Evolutionary conservation across 2,113 vertebrate species (phyloP).

Genomic region (Coptodon rendalli): DNA sequence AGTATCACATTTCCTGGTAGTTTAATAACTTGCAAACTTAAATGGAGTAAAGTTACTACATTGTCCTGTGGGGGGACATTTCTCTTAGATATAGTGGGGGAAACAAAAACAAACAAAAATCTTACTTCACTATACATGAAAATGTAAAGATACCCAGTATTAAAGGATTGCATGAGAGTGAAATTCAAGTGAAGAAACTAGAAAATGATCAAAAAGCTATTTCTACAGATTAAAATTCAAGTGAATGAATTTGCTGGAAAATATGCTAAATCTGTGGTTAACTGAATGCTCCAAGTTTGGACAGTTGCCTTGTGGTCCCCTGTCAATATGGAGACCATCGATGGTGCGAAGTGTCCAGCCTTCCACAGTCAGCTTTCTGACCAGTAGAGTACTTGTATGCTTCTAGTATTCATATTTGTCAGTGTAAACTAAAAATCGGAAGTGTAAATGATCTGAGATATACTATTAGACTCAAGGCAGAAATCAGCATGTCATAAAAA

Average conservation of each 20-base stretch:
- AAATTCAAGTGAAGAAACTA: not conserved
- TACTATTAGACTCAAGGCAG: not conserved
- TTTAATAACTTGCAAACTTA: not conserved
- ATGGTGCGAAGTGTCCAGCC: not conserved
- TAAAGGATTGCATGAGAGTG: not conserved
- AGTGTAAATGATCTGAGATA: not conserved
- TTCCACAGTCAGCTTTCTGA: not conserved
- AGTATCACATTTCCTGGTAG: not conserved
- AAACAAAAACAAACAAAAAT: not conserved
- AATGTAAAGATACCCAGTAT: not conserved
- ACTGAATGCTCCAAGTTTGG: not conserved
- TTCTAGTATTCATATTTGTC: not conserved
- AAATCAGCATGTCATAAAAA: not conserved
- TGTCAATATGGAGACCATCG: not conserved
- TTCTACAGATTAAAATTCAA: not conserved
- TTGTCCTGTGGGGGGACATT: not conserved
- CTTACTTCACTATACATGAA: not conserved
- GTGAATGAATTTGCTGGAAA: not conserved
- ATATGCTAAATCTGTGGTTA: not conserved
- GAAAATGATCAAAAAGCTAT: not conserved
- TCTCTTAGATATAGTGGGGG: not conserved
- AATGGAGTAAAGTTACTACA: not conserved
- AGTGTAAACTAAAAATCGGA: not conserved
- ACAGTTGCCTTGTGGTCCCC: not conserved
- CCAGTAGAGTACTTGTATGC: not conserved